These are phyloP conservation scores for Pseudorhombus dupliciocellatus DNA, from an alignment of 2,113 vertebrate genomes.

Conservation along the genomic window DNA sequence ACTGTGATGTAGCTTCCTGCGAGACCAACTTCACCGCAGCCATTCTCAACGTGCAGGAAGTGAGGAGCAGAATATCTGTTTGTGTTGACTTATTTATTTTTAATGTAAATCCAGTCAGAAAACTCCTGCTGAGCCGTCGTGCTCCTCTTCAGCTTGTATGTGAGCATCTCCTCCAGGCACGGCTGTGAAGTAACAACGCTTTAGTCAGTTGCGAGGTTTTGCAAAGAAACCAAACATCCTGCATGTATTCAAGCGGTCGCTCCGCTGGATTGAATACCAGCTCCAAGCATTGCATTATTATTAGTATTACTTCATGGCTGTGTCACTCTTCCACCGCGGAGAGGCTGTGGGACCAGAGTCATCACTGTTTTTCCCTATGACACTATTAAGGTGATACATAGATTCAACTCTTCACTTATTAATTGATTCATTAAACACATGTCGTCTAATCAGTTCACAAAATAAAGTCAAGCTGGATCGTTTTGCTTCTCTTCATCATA, in stretches of 20 bases:
- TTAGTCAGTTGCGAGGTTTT: not conserved
- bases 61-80: constrained; percentile 10
- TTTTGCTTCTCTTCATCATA: not conserved
- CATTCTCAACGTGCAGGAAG: constrained; percentile 10
- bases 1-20: constrained; percentile 27
- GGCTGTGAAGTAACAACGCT: not conserved
- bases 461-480: not conserved
- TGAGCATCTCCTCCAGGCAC: constrained; percentile 3
- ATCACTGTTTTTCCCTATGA: too few relatives aligned
- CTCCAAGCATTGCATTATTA: not conserved
- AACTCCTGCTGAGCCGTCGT: constrained; percentile 15
- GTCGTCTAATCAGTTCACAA: not conserved
- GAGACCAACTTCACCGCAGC: constrained; percentile 32
- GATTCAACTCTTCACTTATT: not conserved
- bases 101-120: constrained; percentile 4
- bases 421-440: not conserved
- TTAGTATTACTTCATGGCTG: not conserved
- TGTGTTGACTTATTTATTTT: constrained; percentile 24
- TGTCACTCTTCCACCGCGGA: not conserved
- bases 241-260: constrained; percentile 7
- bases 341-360: not conserved
- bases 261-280: not conserved
- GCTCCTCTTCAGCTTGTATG: constrained; percentile 1
- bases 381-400: not conserved
- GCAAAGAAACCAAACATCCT: constrained; percentile 4